Evolutionary conservation across 2,113 vertebrate genomes (phyloP).

Genomic region (Oncorhynchus keta): DNA sequence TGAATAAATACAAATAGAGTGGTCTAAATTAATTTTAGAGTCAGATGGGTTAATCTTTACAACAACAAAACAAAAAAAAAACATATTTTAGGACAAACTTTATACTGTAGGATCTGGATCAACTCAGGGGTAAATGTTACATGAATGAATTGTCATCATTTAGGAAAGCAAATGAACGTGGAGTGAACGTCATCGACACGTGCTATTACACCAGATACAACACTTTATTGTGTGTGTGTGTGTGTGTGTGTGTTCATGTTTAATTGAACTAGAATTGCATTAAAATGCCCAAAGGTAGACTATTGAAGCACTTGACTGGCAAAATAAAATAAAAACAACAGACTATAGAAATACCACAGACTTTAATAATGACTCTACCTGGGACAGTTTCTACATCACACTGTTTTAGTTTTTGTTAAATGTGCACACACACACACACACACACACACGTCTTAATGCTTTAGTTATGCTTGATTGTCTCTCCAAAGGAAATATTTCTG

Average conservation of each 20-base stretch:
- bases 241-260: conserved; percentile 10
- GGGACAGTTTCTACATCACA: not conserved
- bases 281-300: not conserved
- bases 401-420: not conserved
- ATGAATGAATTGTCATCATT: not conserved
- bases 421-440: not conserved
- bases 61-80: not conserved
- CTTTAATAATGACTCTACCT: not conserved
- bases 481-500: conserved; percentile 4
- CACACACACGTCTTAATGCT: not conserved
- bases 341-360: not conserved
- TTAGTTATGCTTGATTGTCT: conserved; percentile 2
- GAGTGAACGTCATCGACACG: not conserved
- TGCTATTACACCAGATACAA: not conserved
- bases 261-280: conserved; percentile 2
- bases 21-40: conserved; percentile 6
- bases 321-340: not conserved
- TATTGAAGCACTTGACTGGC: not conserved
- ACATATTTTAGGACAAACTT: conserved; percentile 3
- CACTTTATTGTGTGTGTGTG: not conserved
- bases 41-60: conserved; percentile 6
- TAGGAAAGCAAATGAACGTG: not conserved
- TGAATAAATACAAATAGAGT: not conserved
- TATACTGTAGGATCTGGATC: not conserved
- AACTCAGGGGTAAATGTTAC: not conserved